Conservation (phyloP, 2,113 vertebrate species). For the Struthidea cinerea region DNA sequence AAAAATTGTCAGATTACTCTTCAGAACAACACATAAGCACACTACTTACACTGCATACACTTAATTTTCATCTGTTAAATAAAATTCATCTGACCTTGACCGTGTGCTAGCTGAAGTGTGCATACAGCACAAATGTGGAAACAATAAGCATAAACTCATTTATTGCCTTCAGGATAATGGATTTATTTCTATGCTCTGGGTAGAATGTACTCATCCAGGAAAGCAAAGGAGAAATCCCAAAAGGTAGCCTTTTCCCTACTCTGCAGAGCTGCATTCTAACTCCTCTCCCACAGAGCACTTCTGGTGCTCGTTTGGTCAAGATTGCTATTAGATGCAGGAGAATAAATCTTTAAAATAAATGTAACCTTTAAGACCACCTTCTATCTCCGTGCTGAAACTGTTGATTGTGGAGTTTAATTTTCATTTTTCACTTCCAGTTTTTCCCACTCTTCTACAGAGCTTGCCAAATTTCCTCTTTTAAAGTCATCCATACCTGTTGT, state of each 20-base stretch:
- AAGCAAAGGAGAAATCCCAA: neutral
- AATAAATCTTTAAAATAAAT: slow-evolving; percentile 2
- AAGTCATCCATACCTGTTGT: neutral
- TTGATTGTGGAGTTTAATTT: neutral
- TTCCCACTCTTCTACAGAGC: neutral
- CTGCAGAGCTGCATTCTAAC: neutral
- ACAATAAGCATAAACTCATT: neutral
- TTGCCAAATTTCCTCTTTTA: neutral
- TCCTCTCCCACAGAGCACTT: neutral
- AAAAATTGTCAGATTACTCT: neutral
- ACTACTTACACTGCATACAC: neutral
- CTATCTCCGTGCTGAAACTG: neutral
- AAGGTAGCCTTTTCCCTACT: neutral
- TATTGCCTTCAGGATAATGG: neutral
- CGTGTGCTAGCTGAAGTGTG: neutral
- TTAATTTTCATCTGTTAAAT: neutral
- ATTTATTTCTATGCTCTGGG: neutral
- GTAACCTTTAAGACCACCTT: neutral
- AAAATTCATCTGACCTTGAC: slow-evolving; percentile 4
- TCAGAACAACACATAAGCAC: neutral
- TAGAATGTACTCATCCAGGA: neutral
- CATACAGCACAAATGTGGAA: neutral
- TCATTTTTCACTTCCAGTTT: neutral
- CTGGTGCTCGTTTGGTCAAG: neutral
- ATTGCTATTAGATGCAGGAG: neutral